Percentiles rank a stretch among this genome's conserved stretches.
phyloP scores from a whole-genome alignment of 2,113 vertebrate species.

The Deroptyus accipitrinus region DNA sequence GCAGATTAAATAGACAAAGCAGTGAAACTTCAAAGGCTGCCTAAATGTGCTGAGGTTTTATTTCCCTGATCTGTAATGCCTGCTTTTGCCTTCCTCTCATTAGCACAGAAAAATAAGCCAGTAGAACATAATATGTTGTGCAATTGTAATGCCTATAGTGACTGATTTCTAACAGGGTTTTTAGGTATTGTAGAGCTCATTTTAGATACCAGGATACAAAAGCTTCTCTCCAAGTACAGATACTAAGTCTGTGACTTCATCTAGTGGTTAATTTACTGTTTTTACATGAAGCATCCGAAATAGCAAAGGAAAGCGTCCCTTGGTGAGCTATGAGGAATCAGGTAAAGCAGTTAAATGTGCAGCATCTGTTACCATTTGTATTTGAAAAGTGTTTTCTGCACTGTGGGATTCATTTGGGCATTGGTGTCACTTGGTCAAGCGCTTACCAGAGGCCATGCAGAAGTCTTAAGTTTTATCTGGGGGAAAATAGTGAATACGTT shows the following conservation, averaged over 20 bases:
- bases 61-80: conserved; percentile 7
- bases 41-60: conserved; percentile 35
- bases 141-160: not conserved
- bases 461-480: not conserved
- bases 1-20: conserved; percentile 74
- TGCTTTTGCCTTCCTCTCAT: conserved; percentile 25
- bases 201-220: not conserved
- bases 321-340: not conserved
- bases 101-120: conserved; percentile 24
- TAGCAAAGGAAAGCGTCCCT: not conserved
- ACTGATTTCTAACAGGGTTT: not conserved
- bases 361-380: not conserved
- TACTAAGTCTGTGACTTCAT: not conserved
- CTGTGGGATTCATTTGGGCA: not conserved
- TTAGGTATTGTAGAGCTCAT: not conserved
- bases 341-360: not conserved
- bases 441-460: not conserved
- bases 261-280: not conserved
- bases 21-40: conserved; percentile 64
- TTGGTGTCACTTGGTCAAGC: not conserved
- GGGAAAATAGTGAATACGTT: not conserved
- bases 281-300: not conserved
- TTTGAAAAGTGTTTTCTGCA: not conserved
- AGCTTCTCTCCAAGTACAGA: not conserved
- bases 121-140: not conserved